Percentiles rank a stretch among this genome's conserved stretches.
phyloP scores from a whole-genome alignment of 2,113 vertebrate genomes.

The Phocoena sinus region DNA sequence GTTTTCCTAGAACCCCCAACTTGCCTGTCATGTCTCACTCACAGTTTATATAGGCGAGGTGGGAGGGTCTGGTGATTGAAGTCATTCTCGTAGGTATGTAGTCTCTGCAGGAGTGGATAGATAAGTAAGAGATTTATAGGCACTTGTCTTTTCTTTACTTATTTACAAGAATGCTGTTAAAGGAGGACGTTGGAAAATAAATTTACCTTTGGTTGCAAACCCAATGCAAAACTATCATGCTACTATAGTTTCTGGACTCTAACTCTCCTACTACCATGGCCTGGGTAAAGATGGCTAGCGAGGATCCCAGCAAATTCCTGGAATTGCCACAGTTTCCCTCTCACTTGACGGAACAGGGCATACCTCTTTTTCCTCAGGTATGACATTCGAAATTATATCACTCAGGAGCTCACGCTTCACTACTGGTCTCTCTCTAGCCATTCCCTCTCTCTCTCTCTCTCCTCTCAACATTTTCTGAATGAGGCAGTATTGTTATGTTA shows the following conservation, averaged over 20 bases:
- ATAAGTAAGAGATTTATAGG: neutral
- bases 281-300: rapidly evolving
- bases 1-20: neutral
- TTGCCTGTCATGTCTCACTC: neutral
- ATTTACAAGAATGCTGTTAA: neutral
- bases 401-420: neutral
- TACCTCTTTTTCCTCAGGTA: neutral
- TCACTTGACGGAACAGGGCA: rapidly evolving
- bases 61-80: neutral
- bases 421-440: neutral
- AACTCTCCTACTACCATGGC: neutral
- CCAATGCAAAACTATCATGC: neutral
- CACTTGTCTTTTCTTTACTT: neutral
- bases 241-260: neutral
- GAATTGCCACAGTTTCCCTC: neutral
- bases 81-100: neutral
- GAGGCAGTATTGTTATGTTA: neutral
- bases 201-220: neutral
- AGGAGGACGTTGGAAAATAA: neutral
- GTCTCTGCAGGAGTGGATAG: neutral
- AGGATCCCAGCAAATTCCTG: neutral
- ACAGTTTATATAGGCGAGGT: neutral
- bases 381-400: neutral
- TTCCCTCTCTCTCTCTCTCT: neutral
- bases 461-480: neutral